phyloP scores from a whole-genome alignment of 1,140 invertebrate species.

The Panonychus citri region DNA sequence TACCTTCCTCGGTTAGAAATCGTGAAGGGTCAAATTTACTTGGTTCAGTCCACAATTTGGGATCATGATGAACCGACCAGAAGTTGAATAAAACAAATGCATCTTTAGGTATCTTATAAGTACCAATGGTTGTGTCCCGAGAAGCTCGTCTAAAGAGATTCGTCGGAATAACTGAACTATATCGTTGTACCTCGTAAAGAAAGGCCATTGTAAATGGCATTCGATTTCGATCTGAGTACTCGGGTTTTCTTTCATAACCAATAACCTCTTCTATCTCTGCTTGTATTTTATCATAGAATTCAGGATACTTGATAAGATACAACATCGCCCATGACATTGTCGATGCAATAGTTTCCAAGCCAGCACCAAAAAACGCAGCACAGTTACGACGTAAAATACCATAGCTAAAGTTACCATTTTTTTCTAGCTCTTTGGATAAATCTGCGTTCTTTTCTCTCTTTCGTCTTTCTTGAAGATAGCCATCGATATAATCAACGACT shows the following conservation, averaged over 20 bases:
- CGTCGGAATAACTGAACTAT: conserved; percentile 11
- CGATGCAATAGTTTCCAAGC: too few relatives aligned
- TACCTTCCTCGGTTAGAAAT: conserved; percentile 22
- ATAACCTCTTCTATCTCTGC: conserved; percentile 19
- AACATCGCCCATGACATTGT: too few relatives aligned
- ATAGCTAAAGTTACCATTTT: too few relatives aligned
- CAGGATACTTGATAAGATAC: conserved; percentile 20
- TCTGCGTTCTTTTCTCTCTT: too few relatives aligned
- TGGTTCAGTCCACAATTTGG: conserved; percentile 38
- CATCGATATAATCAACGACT: too few relatives aligned
- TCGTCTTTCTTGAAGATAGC: too few relatives aligned
- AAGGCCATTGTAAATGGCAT: conserved; percentile 17
- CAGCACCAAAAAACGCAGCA: too few relatives aligned
- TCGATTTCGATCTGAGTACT: conserved; percentile 8
- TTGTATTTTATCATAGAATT: conserved; percentile 18
- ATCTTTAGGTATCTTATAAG: conserved; percentile 13
- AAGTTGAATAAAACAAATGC: conserved; percentile 36
- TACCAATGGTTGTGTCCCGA: too few relatives aligned
- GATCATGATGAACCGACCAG: conserved; percentile 40
- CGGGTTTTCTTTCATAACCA: conserved; percentile 9
- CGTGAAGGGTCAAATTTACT: conserved; percentile 42
- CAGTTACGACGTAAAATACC: too few relatives aligned
- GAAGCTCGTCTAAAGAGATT: conserved; percentile 5
- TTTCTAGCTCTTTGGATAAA: too few relatives aligned
- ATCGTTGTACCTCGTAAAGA: conserved; percentile 16